Percentiles rank a stretch among this genome's conserved stretches.
Evolutionary conservation across 2,113 vertebrate genomes (phyloP).

Genomic region (Andinoacara biseriatus): DNA sequence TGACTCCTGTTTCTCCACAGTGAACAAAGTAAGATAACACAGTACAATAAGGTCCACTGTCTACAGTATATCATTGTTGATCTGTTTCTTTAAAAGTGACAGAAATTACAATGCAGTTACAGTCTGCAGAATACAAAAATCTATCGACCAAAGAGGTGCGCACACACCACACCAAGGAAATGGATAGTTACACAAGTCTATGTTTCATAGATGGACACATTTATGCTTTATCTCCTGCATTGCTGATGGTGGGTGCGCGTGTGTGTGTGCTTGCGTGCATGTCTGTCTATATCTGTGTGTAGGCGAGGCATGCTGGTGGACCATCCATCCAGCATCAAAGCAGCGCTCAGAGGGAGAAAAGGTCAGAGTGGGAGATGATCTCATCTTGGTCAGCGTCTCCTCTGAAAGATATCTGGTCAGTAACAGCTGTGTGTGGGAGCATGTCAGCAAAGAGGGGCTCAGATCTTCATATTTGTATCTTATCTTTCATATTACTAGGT

Average conservation of each 20-base stretch:
- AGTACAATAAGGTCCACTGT: background rate
- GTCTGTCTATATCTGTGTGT: background rate
- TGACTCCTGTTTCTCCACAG: background rate
- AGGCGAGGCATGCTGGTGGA: constrained; percentile 92
- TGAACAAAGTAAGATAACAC: background rate
- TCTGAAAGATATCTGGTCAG: constrained; percentile 97
- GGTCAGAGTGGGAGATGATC: constrained; percentile 94
- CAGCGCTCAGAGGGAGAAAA: constrained; percentile 90
- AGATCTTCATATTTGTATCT: background rate
- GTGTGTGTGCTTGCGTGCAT: background rate
- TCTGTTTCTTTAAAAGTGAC: constrained; percentile 20
- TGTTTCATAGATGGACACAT: background rate
- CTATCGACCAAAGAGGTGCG: background rate
- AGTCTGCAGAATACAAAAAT: constrained; percentile 19
- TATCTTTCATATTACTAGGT: too few species aligned
- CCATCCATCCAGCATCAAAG: constrained; percentile 82
- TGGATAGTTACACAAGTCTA: background rate
- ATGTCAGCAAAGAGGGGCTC: background rate
- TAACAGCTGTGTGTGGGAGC: constrained; percentile 33
- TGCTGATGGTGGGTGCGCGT: background rate
- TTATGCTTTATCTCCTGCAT: background rate
- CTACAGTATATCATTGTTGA: background rate
- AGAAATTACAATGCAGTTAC: background rate
- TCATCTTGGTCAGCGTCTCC: constrained; percentile 97
- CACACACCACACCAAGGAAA: background rate